Conservation (phyloP, 2,888 invertebrate genomes). For the Oeneis ivallda region DNA sequence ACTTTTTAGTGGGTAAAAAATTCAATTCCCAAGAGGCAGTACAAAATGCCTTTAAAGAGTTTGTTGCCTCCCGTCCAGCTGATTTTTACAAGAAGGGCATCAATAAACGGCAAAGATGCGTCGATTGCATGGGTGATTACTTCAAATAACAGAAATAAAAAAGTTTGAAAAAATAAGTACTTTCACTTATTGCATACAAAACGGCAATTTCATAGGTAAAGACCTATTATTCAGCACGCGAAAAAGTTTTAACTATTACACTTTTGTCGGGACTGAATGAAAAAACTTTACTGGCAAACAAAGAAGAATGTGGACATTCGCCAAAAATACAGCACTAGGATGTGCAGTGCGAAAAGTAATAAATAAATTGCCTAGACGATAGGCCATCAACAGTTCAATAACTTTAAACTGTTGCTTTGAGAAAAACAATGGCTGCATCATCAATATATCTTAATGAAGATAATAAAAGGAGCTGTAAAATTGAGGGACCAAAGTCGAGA, state of each 20-base stretch:
- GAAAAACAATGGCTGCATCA: slow-evolving; percentile 41
- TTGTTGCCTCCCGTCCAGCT: too few relatives aligned
- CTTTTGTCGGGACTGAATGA: slow-evolving; percentile 19
- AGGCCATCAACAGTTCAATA: slow-evolving; percentile 35
- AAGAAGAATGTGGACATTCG: slow-evolving; percentile 28
- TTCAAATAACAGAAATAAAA: too few relatives aligned
- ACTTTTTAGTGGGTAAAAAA: too few relatives aligned
- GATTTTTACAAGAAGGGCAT: too few relatives aligned
- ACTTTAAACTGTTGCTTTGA: slow-evolving; percentile 32
- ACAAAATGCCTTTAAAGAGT: too few relatives aligned
- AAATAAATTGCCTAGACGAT: slow-evolving; percentile 26
- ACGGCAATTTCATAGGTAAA: too few relatives aligned
- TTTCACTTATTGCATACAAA: too few relatives aligned
- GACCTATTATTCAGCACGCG: background rate
- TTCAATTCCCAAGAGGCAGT: too few relatives aligned
- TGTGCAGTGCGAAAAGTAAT: slow-evolving; percentile 17
- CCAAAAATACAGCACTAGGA: slow-evolving; percentile 27
- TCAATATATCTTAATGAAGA: slow-evolving; percentile 40
- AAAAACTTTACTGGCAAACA: slow-evolving; percentile 21
- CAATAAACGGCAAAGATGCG: too few relatives aligned
- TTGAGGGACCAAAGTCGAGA: slow-evolving; percentile 53
- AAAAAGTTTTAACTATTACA: slow-evolving; percentile 3
- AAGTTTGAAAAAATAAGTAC: too few relatives aligned
- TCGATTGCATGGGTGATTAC: too few relatives aligned
- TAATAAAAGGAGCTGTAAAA: slow-evolving; percentile 43